Evolutionary conservation across 1,140 invertebrate genomes (phyloP).

Genomic region (Hermatobates lingyangjiaoensis): DNA sequence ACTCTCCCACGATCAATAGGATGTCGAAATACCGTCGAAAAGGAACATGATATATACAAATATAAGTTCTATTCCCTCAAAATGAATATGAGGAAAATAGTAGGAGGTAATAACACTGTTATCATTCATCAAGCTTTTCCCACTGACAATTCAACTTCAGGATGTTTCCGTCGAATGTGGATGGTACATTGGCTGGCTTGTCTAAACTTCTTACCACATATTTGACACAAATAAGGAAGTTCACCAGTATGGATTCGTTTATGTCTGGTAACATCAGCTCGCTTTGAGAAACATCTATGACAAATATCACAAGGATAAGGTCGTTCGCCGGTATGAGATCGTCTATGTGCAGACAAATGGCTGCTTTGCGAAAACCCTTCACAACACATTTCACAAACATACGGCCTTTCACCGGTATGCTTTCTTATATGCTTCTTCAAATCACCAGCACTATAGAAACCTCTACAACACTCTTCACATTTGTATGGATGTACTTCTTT

Average conservation of each 20-base stretch:
- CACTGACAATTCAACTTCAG: too few relatives aligned
- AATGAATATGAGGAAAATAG: too few relatives aligned
- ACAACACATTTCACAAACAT: constrained; percentile 24
- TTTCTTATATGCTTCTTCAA: constrained; percentile 14
- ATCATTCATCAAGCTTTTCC: too few relatives aligned
- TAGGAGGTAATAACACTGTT: too few relatives aligned
- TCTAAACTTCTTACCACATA: constrained; percentile 30
- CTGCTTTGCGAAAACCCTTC: constrained; percentile 22
- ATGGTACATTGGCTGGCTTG: constrained; percentile 19
- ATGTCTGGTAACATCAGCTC: constrained; percentile 12
- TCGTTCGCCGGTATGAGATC: constrained; percentile 17
- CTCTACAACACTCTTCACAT: constrained; percentile 8
- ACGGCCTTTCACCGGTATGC: constrained; percentile 25
- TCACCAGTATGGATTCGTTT: constrained; percentile 31
- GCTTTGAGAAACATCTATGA: constrained; percentile 15
- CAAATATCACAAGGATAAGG: constrained; percentile 17
- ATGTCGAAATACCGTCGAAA: too few relatives aligned
- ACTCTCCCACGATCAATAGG: too few relatives aligned
- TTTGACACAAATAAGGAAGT: constrained; percentile 39
- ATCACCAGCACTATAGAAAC: constrained; percentile 10
- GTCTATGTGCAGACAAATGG: constrained; percentile 14
- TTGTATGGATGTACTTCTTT: constrained; percentile 15
- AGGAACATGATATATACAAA: too few relatives aligned
- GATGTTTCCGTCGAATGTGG: too few relatives aligned
- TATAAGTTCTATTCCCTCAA: too few relatives aligned